Conservation (phyloP, 2,113 vertebrate genomes). For the Boulengeromyrus knoepffleri region DNA sequence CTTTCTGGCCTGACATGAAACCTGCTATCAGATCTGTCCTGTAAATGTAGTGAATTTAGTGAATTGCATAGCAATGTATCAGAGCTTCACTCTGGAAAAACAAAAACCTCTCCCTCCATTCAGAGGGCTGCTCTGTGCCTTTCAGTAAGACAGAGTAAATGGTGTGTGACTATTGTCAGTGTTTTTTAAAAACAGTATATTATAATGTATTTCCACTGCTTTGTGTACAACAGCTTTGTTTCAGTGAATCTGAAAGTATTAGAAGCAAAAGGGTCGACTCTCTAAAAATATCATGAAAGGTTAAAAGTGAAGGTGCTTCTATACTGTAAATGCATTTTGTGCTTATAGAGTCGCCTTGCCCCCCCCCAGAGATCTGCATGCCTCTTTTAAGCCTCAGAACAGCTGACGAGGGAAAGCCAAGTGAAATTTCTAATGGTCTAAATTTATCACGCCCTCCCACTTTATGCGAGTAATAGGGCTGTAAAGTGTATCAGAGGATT, state of each 20-base stretch:
- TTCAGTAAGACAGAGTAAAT: background rate
- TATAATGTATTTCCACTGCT: background rate
- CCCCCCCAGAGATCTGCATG: background rate
- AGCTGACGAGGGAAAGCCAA: background rate
- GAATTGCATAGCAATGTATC: background rate
- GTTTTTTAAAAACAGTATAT: background rate
- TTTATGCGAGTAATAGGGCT: background rate
- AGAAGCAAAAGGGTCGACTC: background rate
- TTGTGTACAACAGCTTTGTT: background rate
- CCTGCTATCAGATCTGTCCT: background rate
- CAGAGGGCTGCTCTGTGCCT: background rate
- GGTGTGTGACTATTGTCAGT: background rate
- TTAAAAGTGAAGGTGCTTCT: background rate
- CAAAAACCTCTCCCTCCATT: background rate
- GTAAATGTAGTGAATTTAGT: background rate
- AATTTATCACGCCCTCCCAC: background rate
- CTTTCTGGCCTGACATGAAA: background rate
- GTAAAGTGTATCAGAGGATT: background rate
- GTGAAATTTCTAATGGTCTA: constrained; percentile 2
- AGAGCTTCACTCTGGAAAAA: background rate
- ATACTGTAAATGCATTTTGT: background rate
- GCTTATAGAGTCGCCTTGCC: background rate
- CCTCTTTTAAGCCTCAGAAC: background rate
- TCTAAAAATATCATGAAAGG: background rate
- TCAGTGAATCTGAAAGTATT: background rate